Percentiles rank a stretch among this genome's conserved stretches.
These are phyloP conservation scores for Pseudachorutes palmiensis DNA, from an alignment of 1,140 invertebrate species.

Conservation along the genomic window DNA sequence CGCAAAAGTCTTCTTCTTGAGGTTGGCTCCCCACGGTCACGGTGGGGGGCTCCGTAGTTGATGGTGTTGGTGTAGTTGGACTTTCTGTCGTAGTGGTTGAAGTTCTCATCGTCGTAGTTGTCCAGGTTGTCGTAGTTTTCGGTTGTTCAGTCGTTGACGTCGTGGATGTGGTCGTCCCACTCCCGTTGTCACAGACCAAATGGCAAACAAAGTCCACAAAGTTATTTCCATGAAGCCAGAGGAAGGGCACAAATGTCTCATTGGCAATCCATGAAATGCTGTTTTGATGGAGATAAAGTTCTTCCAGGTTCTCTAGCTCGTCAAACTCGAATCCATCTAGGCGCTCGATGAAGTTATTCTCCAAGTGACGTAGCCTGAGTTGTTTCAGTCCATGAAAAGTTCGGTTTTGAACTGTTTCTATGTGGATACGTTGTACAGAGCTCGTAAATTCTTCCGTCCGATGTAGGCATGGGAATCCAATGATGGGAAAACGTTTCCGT, in stretches of 20 bases:
- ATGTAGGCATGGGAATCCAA: constrained; percentile 75
- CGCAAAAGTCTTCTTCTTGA: constrained; percentile 56
- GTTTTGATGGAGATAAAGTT: constrained; percentile 59
- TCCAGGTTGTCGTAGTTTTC: not conserved
- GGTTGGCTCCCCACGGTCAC: not conserved
- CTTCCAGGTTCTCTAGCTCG: constrained; percentile 54
- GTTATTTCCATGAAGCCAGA: constrained; percentile 68
- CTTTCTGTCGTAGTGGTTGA: constrained; percentile 34
- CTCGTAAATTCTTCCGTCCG: constrained; percentile 68
- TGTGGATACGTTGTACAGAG: constrained; percentile 74
- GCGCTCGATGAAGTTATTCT: constrained; percentile 64
- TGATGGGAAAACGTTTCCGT: constrained; percentile 72
- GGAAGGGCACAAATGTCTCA: constrained; percentile 62
- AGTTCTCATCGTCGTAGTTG: constrained; percentile 45
- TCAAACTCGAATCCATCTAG: constrained; percentile 78
- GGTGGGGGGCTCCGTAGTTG: not conserved
- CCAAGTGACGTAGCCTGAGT: constrained; percentile 68
- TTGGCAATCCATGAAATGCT: constrained; percentile 63
- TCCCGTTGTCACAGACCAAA: constrained; percentile 59
- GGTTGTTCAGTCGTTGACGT: not conserved
- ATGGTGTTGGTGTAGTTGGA: not conserved
- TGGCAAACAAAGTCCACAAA: constrained; percentile 60
- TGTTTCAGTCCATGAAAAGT: constrained; percentile 81
- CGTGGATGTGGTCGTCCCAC: constrained; percentile 40
- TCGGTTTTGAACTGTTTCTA: constrained; percentile 76